Evolutionary conservation across 2,888 invertebrate species (phyloP), one percentile per base, ranked within the genome.

Genomic region (Drosophila nigritarsus): DNA sequence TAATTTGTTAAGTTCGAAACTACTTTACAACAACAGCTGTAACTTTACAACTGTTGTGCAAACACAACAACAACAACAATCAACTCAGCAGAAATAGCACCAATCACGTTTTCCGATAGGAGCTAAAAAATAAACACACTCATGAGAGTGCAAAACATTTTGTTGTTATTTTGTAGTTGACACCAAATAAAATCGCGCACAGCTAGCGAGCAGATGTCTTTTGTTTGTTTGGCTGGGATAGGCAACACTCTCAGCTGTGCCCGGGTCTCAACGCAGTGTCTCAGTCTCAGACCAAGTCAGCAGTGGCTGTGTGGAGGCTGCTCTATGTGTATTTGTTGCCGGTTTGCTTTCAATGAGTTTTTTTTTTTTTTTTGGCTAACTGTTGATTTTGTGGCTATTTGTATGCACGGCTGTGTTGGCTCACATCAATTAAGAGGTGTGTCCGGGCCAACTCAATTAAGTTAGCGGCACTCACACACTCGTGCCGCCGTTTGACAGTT

Each of bases 151-250:
- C 63, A 65, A 88, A 88, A 66, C 76, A 87, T 83, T 83, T 88
- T 83, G 90, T 90, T 80, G 83, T 74, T 83, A 86, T 88, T 88
- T 90, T 88, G 90, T 88, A 75, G 70, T 82, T 88, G 80, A 83
- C 90, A 83, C 89, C 78, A 72, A 72, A 71, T 83, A 75, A 45
- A 45, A 71, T 62, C 62, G 58, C 36, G 27, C 70, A 50, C 53
- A 50, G 58, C 61, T 48, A 58, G 30, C 30, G 13, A 62, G n/a
- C 65, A 49, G 42, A 45, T 62, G 51, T 63, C 64, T 65, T 45
- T 67, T 76, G 76, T 63, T 53, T 58, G 55, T 20, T 42, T 27
- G 40, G 20, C 40, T 38, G 32, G 20, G 24, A n/a, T 45, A 40
- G 68, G 18, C 45, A 32, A 18, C 30, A 40, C 59, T 59, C 50